phyloP scores from a whole-genome alignment of 35 echinoderm and acorn worm genomes.

The Heliocidaris tuberculata region DNA sequence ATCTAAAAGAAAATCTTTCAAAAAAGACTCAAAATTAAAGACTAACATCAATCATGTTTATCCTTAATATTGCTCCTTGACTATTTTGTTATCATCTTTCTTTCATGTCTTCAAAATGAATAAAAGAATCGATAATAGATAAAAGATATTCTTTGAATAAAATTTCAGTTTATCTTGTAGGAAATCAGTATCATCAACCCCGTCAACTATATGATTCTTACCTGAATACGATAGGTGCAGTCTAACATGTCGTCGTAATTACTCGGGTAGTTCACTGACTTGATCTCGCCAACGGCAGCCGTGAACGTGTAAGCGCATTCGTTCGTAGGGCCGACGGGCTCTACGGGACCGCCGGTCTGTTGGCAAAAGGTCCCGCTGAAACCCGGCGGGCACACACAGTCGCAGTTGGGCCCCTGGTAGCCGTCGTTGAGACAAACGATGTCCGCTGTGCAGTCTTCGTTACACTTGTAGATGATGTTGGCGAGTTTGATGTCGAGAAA shows the following conservation, averaged over 20 bases:
- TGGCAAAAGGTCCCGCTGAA: conserved; percentile 51
- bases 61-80: too few relatives aligned
- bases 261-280: conserved; percentile 57
- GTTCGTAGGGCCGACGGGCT: neutral
- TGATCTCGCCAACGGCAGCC: conserved; percentile 41
- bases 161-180: too few relatives aligned
- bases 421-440: conserved; percentile 60
- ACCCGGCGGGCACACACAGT: conserved; percentile 57
- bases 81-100: too few relatives aligned
- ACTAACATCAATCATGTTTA: too few relatives aligned
- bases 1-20: neutral
- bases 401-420: conserved; percentile 53
- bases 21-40: too few relatives aligned
- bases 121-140: too few relatives aligned
- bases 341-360: neutral
- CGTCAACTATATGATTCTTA: neutral
- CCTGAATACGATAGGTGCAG: conserved; percentile 63
- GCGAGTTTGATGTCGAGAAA: conserved; percentile 59
- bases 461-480: conserved; percentile 65
- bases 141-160: too few relatives aligned
- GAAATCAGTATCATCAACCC: too few relatives aligned
- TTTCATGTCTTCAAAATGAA: too few relatives aligned
- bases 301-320: conserved; percentile 49
- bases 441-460: neutral
- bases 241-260: conserved; percentile 52